Conservation (phyloP, 2,888 invertebrate genomes). For the Drosophila multiciliata region DNA sequence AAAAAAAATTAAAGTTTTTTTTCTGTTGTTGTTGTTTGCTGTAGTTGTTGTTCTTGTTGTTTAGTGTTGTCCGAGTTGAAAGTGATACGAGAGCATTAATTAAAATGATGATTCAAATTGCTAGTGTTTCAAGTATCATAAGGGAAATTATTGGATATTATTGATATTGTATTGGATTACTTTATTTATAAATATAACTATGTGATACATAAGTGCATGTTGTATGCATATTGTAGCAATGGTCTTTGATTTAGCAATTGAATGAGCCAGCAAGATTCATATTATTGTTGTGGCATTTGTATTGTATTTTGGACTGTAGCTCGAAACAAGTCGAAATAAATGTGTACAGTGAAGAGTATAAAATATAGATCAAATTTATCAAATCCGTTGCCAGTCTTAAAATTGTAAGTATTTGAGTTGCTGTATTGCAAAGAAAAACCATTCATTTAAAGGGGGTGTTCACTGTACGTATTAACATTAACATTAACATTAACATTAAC, state of each 20-base stretch:
- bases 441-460: not conserved
- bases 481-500: not conserved
- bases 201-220: slow-evolving; percentile 29
- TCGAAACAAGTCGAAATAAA: not conserved
- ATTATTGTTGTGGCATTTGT: slow-evolving; percentile 2
- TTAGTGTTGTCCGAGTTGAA: slow-evolving; percentile 21
- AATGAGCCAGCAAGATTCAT: slow-evolving; percentile 34
- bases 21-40: slow-evolving; percentile 10
- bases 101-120: slow-evolving; percentile 20
- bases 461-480: slow-evolving; percentile 14
- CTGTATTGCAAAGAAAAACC: not conserved
- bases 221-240: slow-evolving; percentile 36
- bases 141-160: slow-evolving; percentile 24
- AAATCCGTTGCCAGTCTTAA: not conserved
- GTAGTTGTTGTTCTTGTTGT: slow-evolving; percentile 13
- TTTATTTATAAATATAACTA: slow-evolving; percentile 40
- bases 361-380: not conserved
- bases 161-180: slow-evolving; percentile 34
- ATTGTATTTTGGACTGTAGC: not conserved
- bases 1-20: slow-evolving; percentile 5
- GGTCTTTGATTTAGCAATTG: slow-evolving; percentile 38
- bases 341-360: slow-evolving; percentile 11
- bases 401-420: not conserved
- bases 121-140: slow-evolving; percentile 24
- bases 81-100: slow-evolving; percentile 16